Base-by-base conservation (phyloP, 2,888 invertebrate species). In the Elysia crispata region DNA sequence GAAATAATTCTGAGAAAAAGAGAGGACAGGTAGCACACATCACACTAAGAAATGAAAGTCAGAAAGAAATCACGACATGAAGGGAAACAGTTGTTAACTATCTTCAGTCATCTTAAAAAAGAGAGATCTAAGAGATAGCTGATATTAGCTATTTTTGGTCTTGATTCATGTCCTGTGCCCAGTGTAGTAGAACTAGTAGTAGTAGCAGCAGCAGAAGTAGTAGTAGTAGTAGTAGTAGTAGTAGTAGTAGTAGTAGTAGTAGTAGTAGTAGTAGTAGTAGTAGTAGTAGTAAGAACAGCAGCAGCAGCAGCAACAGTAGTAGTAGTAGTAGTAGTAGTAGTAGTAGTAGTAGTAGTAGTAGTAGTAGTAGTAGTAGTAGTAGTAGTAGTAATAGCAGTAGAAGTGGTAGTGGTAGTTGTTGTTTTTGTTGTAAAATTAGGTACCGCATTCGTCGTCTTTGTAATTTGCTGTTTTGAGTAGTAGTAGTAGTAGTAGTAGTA, bases 161-260 rank as follows among this genome's bases (percentile, higher is more conserved):
- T 11, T 41, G 11, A 41, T 41, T 41, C 41, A 41, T 41, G 41
- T 3, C 41, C 41, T 41, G 41, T 41, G 3, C 41, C 41, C 11
- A 41, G 11, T 6, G 41, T 57, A 25, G 20, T 57, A 60, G 60
- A 28, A 30, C 30, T 13, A 60, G 57, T 30, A 60, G 60, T 18
- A 60, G 57, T 31, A 60, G 60, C 28, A 60, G 60, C 28, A 60
- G 60, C 18, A 60, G 50, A 28, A 30, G 31, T 57, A 30, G 74
- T 15, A 30, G 31, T 13, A 60, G 60, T 57, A 60, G 60, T 74
- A 60, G 60, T 60, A 60, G 74, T 74, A 60, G 74, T 74, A 60
- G 60, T 60, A 60, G 60, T 74, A 60, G 74, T 57, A 60, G 30
- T 74, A 60, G 74, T 74, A 57, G 57, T 73, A 57, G 73, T 73